Evolutionary conservation across 1,140 invertebrate species (phyloP), one percentile per base, ranked within the genome.

Genomic region (Pseudomyrmex concolor): DNA sequence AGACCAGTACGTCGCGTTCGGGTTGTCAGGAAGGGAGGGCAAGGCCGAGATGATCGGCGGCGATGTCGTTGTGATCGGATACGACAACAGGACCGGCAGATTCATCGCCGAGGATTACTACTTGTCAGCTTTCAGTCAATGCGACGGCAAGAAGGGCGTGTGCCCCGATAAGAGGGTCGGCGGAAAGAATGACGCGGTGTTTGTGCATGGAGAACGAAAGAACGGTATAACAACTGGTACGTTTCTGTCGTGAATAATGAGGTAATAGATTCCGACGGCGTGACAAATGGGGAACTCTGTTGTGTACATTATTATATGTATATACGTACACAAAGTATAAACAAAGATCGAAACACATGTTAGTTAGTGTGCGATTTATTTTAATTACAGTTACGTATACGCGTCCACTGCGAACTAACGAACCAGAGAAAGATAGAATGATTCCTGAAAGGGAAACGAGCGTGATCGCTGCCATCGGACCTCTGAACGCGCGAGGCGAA

Each of bases 1-100:
- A 82, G 96, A 98, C 89, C 97, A 98, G 91, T 99, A 98, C 90
- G 97, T 98, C 92, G 96, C 97, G 1, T 98, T 99, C 83, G 98
- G 98, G 0, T 93, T 98, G 1, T 98, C 97, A 2, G 97, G 97
- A 0, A 95, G 95, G 48, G 95, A 97, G 82, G 96, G 96, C 4
- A 95, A 95, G 13, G 90, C 96, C 0, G 94, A 96, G 91, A 97
- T 97, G 96, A 91, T 97, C 22, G 97, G 97, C 8, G 96, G 96
- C 0, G 98, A 98, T 91, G 96, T 98, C 0, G 97, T 97, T 0
- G 97, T 99, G 0, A 96, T 97, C 2, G 98, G 96, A 82, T 97
- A 97, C 94, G 96, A 98, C 90, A 95, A 95, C 22, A 96, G 94
- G 48, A 95, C 94, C 9, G 95, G 96, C 10, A 95, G 96, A 22